Evolutionary conservation across 2,113 vertebrate species (phyloP), one percentile per base, ranked within the genome.

Genomic region (Gymnarchus niloticus): DNA sequence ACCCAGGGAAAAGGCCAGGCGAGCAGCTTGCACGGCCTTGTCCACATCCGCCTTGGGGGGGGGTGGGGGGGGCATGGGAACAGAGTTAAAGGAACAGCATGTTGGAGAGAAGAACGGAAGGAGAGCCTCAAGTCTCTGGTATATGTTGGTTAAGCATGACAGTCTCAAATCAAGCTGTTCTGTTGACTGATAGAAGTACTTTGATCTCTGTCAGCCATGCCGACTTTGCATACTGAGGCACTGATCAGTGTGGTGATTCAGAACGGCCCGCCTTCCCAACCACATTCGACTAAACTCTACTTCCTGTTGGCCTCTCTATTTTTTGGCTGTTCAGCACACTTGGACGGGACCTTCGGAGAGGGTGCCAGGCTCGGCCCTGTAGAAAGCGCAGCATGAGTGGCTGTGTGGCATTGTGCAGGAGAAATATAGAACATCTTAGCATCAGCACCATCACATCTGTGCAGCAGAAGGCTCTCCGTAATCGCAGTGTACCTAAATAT

Each of bases 11-110:
- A 98, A 99, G 54, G 98, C 98, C 0, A 96, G 94, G 21, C 97
- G 96, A 57, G 98, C 98, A 0, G 98, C 97, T 90, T 95, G 94
- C 87, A 98, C 98, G 0, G 98, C 98, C 91, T 97, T 99, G 92
- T 99, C 98, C 0, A 97, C 95, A 77, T 99, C 98, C 19, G 93
- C 95, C 98, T 99, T 81, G 86, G 41, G 83, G 44, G 84, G 37
- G 84, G 83, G 81, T 21, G 51, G 52, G 81, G 17, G 6, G n/a
- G 28, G 48, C 10, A 78, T n/a, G 77, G n/a, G 6, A 48, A 52
- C 14, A 81, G 28, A 73, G 56, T 61, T 23, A 49, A 19, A 51
- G 61, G 51, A 9, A 28, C 0, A 23, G 48, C 2, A 6, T n/a
- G 14, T 3, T 23, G 28, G 12, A 83, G 28, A 83, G 3, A 14